Percentiles rank a stretch among this genome's conserved stretches.
phyloP scores from a whole-genome alignment of 2,888 invertebrate genomes.

The Agriopis aurantiaria region DNA sequence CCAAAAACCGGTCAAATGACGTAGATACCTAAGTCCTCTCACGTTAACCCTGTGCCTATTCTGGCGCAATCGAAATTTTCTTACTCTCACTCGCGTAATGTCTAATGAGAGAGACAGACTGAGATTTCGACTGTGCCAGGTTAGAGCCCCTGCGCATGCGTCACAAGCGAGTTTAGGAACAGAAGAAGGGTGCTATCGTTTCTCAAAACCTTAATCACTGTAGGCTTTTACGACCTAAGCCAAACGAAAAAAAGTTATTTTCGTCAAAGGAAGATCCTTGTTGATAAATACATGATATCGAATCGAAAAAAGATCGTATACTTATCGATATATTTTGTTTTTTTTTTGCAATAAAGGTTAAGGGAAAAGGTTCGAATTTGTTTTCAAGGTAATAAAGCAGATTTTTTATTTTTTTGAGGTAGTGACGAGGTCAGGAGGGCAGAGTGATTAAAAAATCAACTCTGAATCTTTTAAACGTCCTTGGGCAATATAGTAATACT shows the following conservation, averaged over 20 bases:
- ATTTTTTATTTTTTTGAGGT: slow-evolving; percentile 25
- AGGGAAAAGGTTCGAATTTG: slow-evolving; percentile 21
- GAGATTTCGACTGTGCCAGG: neutral
- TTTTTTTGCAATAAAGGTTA: slow-evolving; percentile 15
- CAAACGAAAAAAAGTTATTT: slow-evolving; percentile 21
- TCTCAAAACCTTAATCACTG: slow-evolving; percentile 20
- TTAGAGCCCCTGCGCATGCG: neutral
- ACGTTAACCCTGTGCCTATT: neutral
- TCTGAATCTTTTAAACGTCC: neutral
- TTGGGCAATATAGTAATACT: neutral
- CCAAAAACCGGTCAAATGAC: neutral
- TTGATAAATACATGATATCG: slow-evolving; percentile 28
- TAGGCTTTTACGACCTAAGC: slow-evolving; percentile 22
- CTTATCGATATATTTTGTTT: neutral
- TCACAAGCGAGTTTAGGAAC: slow-evolving; percentile 6
- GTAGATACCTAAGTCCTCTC: neutral
- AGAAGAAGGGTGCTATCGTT: slow-evolving; percentile 1
- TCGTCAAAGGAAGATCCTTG: slow-evolving; percentile 23
- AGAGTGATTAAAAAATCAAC: slow-evolving; percentile 2
- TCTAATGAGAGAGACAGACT: neutral
- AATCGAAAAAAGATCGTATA: slow-evolving; percentile 17
- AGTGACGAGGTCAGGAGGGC: slow-evolving; percentile 39
- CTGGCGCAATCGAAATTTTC: neutral
- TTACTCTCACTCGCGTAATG: neutral
- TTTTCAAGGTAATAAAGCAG: slow-evolving; percentile 34